Evolutionary conservation across 2,888 invertebrate genomes (phyloP), one percentile per base, ranked within the genome.

Genomic region (Tridacna gigas): DNA sequence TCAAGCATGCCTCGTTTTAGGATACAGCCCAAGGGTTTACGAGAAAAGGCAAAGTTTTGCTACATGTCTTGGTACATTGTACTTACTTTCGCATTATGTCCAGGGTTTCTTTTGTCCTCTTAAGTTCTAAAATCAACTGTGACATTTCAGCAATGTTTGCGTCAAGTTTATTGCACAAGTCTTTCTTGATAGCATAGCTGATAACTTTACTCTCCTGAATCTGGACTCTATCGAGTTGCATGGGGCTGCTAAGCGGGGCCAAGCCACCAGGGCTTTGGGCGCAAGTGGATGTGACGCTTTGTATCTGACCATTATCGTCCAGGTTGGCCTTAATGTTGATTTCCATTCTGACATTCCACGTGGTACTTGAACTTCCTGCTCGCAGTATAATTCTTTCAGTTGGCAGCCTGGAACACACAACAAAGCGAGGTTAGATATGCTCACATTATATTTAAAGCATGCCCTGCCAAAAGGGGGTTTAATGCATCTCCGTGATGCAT

Each of bases 91-190:
- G 48, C 26, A 66, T 51, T 12, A 66, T 26, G 0, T 77, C 37
- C 22, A 77, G 15, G 13, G 73, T 81, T 37, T 81, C 77, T 51
- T 26, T 60, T n/a, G 61, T 47, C n/a, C 77, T 63, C 13, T 66
- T 51, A 25, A 81, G 15, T n/a, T 77, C 73, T 4, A 81, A 15
- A 26, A 81, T 81, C 28, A 81, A 11, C 4, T 71, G 20, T 0
- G 81, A 71, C 77, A 81, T 81, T 37, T 81, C 81, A 37, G 77
- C 71, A 12, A 77, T 51, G 45, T 80, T 80, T 15, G 71, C 61
- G 69, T 80, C 47, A 26, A 80, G 76, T 63, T 77, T 45, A 12
- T 71, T 61, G 26, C 71, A 73, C 77, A 81, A 47, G 4, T 81
- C 75, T 22, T 73, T 77, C 56, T 81, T 71, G 4, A 71, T 51